Conservation (phyloP, 2,113 vertebrate genomes). For the Mustelus asterias region DNA sequence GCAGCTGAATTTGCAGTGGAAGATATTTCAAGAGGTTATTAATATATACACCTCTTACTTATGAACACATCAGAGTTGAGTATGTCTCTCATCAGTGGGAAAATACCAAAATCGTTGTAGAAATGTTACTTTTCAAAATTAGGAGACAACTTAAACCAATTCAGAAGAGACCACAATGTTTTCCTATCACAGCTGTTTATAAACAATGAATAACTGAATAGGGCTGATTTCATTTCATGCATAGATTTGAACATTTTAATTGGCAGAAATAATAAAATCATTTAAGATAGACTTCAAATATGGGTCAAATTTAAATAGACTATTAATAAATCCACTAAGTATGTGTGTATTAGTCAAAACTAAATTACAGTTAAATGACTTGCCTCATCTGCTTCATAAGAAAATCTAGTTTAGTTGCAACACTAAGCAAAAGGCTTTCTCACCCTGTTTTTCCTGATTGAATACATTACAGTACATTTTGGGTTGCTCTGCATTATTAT, state of each 20-base stretch:
- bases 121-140: slow-evolving; percentile 9
- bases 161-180: neutral
- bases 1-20: neutral
- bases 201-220: neutral
- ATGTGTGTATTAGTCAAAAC: neutral
- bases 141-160: neutral
- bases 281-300: slow-evolving; percentile 26
- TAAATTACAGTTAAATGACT: slow-evolving; percentile 1
- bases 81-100: neutral
- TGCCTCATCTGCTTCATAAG: neutral
- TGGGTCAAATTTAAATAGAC: neutral
- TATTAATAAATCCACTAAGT: slow-evolving; percentile 16
- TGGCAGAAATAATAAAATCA: neutral
- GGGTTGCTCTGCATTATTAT: neutral
- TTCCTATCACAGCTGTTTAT: neutral
- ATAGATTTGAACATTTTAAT: neutral
- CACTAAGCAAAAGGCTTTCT: neutral
- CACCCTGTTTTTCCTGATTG: neutral
- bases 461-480: neutral
- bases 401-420: neutral
- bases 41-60: neutral
- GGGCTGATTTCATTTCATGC: neutral
- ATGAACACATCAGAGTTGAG: neutral
- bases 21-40: neutral
- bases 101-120: neutral